Percentiles rank a stretch among this genome's conserved stretches.
Evolutionary conservation across 2,113 vertebrate genomes (phyloP).

Genomic region (Arenaria interpres): DNA sequence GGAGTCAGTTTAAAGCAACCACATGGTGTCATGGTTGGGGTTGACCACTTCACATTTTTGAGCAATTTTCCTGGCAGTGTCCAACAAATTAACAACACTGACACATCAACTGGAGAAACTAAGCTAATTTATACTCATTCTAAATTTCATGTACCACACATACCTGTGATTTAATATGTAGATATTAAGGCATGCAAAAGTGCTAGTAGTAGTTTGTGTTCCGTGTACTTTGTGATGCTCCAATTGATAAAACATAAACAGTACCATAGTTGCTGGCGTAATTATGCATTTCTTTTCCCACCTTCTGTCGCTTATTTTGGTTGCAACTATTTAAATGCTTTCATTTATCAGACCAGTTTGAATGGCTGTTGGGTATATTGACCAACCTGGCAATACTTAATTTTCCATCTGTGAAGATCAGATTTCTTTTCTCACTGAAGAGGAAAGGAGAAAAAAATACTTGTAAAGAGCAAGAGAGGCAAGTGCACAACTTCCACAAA

Average conservation of each 20-base stretch:
- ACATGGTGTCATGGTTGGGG: background rate
- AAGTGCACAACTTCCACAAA: background rate
- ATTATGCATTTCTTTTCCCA: slow-evolving; percentile 54
- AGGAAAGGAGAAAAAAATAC: background rate
- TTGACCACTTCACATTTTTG: background rate
- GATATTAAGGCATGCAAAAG: background rate
- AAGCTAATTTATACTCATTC: background rate
- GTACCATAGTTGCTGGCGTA: background rate
- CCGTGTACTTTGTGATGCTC: background rate
- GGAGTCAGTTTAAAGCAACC: background rate
- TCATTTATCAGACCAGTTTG: slow-evolving; percentile 51
- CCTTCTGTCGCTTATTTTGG: slow-evolving; percentile 55
- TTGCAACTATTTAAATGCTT: slow-evolving; percentile 63
- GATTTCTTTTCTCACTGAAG: slow-evolving; percentile 28
- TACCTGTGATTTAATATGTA: background rate
- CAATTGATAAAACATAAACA: background rate
- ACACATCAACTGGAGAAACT: background rate
- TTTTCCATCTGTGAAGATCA: slow-evolving; percentile 48
- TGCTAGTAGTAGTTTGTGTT: background rate
- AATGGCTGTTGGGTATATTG: slow-evolving; percentile 58
- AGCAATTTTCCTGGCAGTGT: background rate
- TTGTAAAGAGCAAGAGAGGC: background rate
- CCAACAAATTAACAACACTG: fast-evolving
- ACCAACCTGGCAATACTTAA: slow-evolving; percentile 54
- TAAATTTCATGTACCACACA: background rate